A percentile compares a stretch with the other conserved stretches of the same genome.
Evolutionary conservation across 2,113 vertebrate species (phyloP).

Genomic region (Protobothrops mucrosquamatus): DNA sequence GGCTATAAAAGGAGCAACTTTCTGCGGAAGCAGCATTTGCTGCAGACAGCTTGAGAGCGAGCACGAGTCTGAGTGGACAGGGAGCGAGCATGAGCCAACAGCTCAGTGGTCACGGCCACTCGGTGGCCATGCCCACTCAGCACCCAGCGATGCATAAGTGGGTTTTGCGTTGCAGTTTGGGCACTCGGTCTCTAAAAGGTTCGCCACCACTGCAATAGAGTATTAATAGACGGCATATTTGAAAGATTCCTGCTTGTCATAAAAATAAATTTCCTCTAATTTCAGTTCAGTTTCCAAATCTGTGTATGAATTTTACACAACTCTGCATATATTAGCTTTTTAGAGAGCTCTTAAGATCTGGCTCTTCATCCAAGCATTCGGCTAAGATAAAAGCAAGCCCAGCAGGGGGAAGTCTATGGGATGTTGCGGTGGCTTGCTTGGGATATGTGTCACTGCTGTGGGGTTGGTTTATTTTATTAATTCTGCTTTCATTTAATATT

Average conservation of each 20-base stretch:
- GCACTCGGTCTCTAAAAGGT: no score
- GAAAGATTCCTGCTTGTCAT: background rate
- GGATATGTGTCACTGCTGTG: background rate
- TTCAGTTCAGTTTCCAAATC: background rate
- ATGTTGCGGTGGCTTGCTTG: background rate
- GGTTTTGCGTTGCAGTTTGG: no score
- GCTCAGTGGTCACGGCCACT: no score
- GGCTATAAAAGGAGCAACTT: no score
- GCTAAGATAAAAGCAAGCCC: background rate
- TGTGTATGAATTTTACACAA: background rate
- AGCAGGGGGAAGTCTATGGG: background rate
- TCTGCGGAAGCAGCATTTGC: no score
- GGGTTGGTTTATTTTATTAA: background rate
- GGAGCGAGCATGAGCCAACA: no score
- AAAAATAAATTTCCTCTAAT: background rate
- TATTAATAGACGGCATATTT: background rate
- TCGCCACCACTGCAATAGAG: background rate
- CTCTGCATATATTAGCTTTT: background rate
- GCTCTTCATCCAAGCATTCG: background rate
- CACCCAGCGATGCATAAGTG: no score
- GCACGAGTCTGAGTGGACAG: no score
- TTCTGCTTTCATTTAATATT: background rate
- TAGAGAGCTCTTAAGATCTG: background rate
- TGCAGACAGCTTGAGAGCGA: no score
- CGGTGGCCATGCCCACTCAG: no score